Conservation (phyloP, 2,797 vertebrate genomes). For the Mallotus villosus region DNA sequence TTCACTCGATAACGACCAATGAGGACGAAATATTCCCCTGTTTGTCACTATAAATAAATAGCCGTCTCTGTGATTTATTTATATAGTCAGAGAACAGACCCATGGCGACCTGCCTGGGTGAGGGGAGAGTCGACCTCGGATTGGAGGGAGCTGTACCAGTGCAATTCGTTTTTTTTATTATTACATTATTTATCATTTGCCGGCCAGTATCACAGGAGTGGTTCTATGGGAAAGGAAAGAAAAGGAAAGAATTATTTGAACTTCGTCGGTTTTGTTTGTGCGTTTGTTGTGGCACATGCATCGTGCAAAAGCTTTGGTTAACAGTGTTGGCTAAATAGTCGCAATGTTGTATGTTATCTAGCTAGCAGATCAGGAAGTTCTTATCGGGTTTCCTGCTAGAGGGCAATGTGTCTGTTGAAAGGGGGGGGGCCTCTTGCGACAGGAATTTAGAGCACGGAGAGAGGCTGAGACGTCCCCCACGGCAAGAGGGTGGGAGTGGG, state of each 20-base stretch:
- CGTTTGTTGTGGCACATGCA: background rate
- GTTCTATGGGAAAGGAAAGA: constrained; percentile 35
- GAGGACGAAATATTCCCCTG: constrained; percentile 29
- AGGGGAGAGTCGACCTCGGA: constrained; percentile 20
- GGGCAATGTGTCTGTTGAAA: too few species aligned
- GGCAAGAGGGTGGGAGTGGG: too few species aligned
- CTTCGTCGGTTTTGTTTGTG: background rate
- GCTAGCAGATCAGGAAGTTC: too few species aligned
- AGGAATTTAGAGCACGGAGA: too few species aligned
- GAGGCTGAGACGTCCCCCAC: too few species aligned
- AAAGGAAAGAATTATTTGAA: background rate
- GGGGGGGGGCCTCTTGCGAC: too few species aligned
- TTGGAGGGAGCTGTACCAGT: constrained; percentile 40
- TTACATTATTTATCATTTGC: constrained; percentile 45
- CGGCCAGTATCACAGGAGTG: constrained; percentile 17
- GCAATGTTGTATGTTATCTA: background rate
- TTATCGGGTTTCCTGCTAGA: too few species aligned
- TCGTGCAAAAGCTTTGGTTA: too few species aligned
- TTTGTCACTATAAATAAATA: constrained; percentile 40
- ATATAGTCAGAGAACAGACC: constrained; percentile 34
- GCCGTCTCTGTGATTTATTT: constrained; percentile 37
- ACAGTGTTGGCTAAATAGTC: constrained; percentile 3
- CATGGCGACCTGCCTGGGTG: constrained; percentile 24
- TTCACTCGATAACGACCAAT: constrained; percentile 28
- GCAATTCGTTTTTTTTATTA: constrained; percentile 33